Evolutionary conservation across 2,888 invertebrate genomes (phyloP), one percentile per base, ranked within the genome.

Genomic region (Odontocolon sp.): DNA sequence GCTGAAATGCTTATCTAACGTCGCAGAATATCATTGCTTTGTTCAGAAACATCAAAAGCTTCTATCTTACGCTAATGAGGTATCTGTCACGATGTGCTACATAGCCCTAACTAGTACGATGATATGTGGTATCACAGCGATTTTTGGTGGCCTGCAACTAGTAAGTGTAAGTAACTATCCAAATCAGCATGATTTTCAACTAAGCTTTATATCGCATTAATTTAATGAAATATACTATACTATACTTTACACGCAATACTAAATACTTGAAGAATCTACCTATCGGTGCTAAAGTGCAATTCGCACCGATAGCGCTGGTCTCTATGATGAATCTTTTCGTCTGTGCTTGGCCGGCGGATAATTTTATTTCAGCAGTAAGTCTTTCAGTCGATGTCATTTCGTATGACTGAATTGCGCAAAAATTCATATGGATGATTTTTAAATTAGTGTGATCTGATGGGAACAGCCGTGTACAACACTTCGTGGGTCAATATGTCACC

Each of bases 91-190:
- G 2, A 63, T 21, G 31, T 2, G 18, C 1, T 61, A 61, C 11
- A 11, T 45, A n/a, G 45, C 45, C 0, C 21, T 61, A 3, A 4
- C 45, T 0, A 45, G 45, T 16, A 11, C 33, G 6, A 5, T 6
- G 4, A 11, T 8, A 0, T 11, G 23, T 47, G 61, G 61, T 14
- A 0, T 47, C 3, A n/a, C 31, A 8, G 42, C 31, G 1, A 47
- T 84, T 16, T 70, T 80, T 1, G 50, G 71, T 9, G 79, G 78
- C 52, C 77, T 82, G 66, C 36, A 57, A 26, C 21, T 74, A 3
- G 8, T 47, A 3, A 11, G 33, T 3, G 61, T 74, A 40, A 63
- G 45, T 33, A 8, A n/a, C n/a, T n/a, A n/a, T n/a, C n/a, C n/a
- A n/a, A n/a, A n/a, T n/a, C n/a, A n/a, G n/a, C n/a, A n/a, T n/a